Evolutionary conservation across 2,888 invertebrate genomes (phyloP).

Genomic region (Agrochola lychnidis): DNA sequence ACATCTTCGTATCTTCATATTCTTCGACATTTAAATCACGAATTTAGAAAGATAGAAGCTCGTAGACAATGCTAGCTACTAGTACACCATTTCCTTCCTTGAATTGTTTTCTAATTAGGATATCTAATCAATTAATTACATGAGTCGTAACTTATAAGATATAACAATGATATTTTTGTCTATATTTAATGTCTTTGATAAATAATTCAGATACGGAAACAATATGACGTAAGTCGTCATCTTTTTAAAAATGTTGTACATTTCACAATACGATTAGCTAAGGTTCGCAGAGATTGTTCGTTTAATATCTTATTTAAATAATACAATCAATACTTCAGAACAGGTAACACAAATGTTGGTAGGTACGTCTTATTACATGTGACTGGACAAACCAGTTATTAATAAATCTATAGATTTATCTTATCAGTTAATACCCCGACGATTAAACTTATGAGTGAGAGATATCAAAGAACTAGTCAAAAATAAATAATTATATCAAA

Average conservation of each 20-base stretch:
- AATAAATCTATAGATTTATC: slow-evolving; percentile 10
- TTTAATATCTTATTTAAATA: background rate
- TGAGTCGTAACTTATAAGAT: background rate
- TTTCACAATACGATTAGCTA: background rate
- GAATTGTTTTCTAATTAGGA: slow-evolving; percentile 3
- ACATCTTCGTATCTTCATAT: background rate
- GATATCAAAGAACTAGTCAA: slow-evolving; percentile 14
- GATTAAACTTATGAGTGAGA: slow-evolving; percentile 17
- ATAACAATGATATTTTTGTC: slow-evolving; percentile 14
- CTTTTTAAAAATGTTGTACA: background rate
- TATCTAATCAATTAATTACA: slow-evolving; percentile 11
- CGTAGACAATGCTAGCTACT: background rate
- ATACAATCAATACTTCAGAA: background rate
- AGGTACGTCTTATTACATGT: background rate
- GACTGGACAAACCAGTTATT: background rate
- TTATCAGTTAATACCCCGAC: slow-evolving; percentile 33
- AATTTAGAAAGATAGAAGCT: background rate
- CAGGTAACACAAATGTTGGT: background rate
- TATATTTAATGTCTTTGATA: slow-evolving; percentile 1
- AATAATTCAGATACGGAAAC: background rate
- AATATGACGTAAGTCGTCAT: background rate
- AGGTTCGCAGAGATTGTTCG: background rate
- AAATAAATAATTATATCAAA: slow-evolving; percentile 15
- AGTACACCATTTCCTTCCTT: background rate
- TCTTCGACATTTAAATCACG: background rate